phyloP scores from a whole-genome alignment of 2,113 vertebrate genomes.

The Coracopsis vasa region DNA sequence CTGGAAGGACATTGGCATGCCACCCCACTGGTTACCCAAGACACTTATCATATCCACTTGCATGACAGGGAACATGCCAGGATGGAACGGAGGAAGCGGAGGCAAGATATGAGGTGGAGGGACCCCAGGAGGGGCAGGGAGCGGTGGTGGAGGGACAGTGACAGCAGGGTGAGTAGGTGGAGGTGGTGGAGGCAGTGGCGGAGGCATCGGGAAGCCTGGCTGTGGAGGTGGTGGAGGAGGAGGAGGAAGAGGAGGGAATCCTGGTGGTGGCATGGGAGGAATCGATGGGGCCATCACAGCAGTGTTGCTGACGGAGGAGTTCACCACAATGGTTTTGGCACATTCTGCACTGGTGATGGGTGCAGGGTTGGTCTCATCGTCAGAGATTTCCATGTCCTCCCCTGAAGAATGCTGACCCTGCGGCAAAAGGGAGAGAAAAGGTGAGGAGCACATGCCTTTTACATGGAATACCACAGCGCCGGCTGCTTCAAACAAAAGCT shows the following conservation, averaged over 20 bases:
- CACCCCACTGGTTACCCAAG: conserved; percentile 89
- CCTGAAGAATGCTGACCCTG: conserved; percentile 93
- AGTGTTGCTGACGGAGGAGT: conserved; percentile 82
- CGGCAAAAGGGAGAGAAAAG: background rate
- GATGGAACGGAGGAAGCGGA: conserved; percentile 82
- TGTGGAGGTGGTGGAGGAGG: conserved; percentile 71
- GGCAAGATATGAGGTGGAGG: conserved; percentile 84
- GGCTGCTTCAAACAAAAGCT: conserved; percentile 38
- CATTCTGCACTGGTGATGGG: conserved; percentile 87
- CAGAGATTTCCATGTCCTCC: conserved; percentile 99
- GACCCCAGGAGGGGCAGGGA: conserved; percentile 72
- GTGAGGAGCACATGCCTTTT: conserved; percentile 1
- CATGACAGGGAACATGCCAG: conserved; percentile 87
- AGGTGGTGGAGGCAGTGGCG: conserved; percentile 77
- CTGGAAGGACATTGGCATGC: conserved; percentile 97
- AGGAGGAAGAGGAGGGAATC: conserved; percentile 82
- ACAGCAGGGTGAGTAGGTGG: conserved; percentile 69
- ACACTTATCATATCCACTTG: conserved; percentile 93
- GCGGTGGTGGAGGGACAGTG: conserved; percentile 69
- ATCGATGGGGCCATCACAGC: conserved; percentile 80
- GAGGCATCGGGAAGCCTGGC: conserved; percentile 73
- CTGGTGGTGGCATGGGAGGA: conserved; percentile 79
- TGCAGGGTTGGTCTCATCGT: conserved; percentile 90
- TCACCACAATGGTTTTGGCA: conserved; percentile 90
- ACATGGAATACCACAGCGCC: background rate